Evolutionary conservation across 1,140 invertebrate genomes (phyloP), one percentile per base, ranked within the genome.

Genomic region (Copidosoma floridanum): DNA sequence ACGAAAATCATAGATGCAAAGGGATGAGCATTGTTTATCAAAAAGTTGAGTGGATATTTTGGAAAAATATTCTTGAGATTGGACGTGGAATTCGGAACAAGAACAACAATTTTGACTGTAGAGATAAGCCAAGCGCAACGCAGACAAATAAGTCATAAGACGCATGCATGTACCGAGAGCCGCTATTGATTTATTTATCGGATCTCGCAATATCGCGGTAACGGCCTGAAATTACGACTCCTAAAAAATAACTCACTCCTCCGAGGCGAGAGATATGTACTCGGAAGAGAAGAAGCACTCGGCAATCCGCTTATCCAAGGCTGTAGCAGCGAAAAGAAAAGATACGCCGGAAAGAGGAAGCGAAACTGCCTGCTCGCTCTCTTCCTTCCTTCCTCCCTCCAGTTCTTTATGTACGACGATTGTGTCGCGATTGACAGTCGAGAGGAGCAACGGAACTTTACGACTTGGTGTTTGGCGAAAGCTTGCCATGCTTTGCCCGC

Each of bases 221-320:
- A 47, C 47, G 54, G 47, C 16, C 7, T 23, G 48, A 60, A 54
- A 54, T 60, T 60, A 60, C 51, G 58, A 54, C 51, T 38, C 35
- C 50, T 60, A 53, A 60, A 54, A 60, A 54, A 29, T n/a, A n/a
- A n/a, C n/a, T n/a, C 50, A 47, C 58, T 29, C 24, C n/a, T 50
- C 16, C 47, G 26, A 54, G n/a, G 29, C 40, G 18, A 41, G 41
- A 54, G n/a, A n/a, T n/a, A n/a, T n/a, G n/a, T n/a, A 46, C 38
- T 52, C 41, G 44, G 21, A 2, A 53, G 16, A 11, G 27, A 8
- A 4, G 32, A 23, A 38, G 29, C 41, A 47, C 52, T 38, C 16
- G 37, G n/a, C n/a, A 32, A n/a, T 32, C 16, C 38, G 48, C 57
- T 59, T 59, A 59, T 59, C 48, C 57, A 11, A n/a, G n/a, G n/a